Evolutionary conservation across 1,140 invertebrate genomes (phyloP), one percentile per base, ranked within the genome.

Genomic region (Leptopilina boulardi): DNA sequence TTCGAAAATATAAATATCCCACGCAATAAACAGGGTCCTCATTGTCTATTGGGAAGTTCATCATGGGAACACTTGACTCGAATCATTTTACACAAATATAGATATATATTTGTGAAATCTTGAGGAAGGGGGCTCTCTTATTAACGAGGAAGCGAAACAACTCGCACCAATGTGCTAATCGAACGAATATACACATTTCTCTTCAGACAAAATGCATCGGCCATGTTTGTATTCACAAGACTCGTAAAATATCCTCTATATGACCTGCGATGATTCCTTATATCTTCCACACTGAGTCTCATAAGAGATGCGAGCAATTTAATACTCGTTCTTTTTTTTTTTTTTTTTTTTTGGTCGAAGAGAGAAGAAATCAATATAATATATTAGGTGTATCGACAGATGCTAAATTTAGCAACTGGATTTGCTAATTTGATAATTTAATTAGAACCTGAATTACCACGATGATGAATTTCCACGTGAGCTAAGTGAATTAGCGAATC

Each of bases 101-200:
- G n/a, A n/a, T n/a, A n/a, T n/a, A n/a, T n/a, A n/a, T n/a, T n/a
- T n/a, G 82, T 82, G 81, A 83, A 83, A 81, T 83, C 80, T 70
- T 10, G 13, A 13, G 66, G 73, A 42, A 76, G 34, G 76, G 26
- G 79, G 77, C 81, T 86, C 86, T 86, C 87, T 90, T 90, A 91
- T 91, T 91, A 91, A 90, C 89, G 87, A 90, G 89, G 90, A 90
- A 90, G 85, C 90, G 90, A 91, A 90, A 91, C 85, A 91, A 91
- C 88, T 91, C 88, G 87, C 90, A 90, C 89, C 80, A 77, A 71
- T 74, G 56, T 84, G 90, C 87, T 91, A 91, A 91, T 91, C 87
- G 87, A 85, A 81, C 84, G 84, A 78, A 79, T 80, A 90, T 78
- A 87, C 86, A 86, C 59, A 41, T 47, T 56, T 26, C 71, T 72